Evolutionary conservation across 2,888 invertebrate genomes (phyloP).

Genomic region (Acholoe squamosa): DNA sequence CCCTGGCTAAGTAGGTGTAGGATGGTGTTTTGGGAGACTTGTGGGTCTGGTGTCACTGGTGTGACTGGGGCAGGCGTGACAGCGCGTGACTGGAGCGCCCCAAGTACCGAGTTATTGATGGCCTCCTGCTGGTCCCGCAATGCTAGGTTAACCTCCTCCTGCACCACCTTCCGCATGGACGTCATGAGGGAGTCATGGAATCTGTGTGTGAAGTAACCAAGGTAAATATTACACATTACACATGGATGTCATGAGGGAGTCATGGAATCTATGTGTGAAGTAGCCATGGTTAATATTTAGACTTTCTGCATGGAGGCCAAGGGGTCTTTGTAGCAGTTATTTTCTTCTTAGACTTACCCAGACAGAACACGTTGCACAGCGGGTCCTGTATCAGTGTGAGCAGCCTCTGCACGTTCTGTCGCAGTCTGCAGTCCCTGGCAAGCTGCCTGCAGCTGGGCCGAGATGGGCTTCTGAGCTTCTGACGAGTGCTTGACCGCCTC

Average conservation of each 20-base stretch:
- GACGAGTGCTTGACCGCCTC: constrained; percentile 40
- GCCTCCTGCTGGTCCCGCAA: constrained; percentile 86
- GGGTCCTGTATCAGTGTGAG: constrained; percentile 15
- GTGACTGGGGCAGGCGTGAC: constrained; percentile 85
- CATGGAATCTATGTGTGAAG: background rate
- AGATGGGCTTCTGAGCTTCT: constrained; percentile 42
- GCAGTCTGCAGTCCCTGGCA: constrained; percentile 60
- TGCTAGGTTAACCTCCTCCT: constrained; percentile 79
- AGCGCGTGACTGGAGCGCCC: constrained; percentile 88
- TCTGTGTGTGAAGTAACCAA: background rate
- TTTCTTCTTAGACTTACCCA: background rate
- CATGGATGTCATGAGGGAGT: constrained; percentile 61
- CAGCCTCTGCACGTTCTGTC: constrained; percentile 31
- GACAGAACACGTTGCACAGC: background rate
- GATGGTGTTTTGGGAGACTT: constrained; percentile 85
- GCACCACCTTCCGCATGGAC: constrained; percentile 75
- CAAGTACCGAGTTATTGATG: constrained; percentile 86
- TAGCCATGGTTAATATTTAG: background rate
- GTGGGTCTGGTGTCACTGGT: constrained; percentile 73
- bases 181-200: constrained; percentile 39
- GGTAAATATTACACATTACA: constrained; percentile 73
- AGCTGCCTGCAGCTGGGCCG: constrained; percentile 15
- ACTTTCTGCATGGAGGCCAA: constrained; percentile 71
- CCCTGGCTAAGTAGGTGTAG: constrained; percentile 88
- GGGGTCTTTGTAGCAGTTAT: too few species aligned